Percentiles rank a stretch among this genome's conserved stretches.
These are phyloP conservation scores for Aporrectodea caliginosa DNA, from an alignment of 1,140 invertebrate genomes.

Conservation along the genomic window DNA sequence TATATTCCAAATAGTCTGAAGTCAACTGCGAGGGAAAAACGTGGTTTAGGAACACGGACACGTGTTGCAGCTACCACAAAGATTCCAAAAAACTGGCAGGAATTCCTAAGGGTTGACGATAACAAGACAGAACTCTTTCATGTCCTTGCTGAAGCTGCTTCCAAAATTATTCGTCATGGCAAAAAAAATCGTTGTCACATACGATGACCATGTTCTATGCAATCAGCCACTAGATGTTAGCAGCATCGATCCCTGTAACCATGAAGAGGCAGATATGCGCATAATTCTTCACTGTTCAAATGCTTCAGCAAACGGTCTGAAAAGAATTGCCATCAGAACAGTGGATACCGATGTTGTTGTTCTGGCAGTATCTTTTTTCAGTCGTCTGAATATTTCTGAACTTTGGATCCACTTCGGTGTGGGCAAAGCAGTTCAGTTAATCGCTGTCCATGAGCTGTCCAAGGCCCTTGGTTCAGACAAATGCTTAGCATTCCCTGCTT, in stretches of 20 bases:
- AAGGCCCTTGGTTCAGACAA: constrained; percentile 5
- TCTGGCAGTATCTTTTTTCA: constrained; percentile 30
- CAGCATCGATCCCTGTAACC: constrained; percentile 34
- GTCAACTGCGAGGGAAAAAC: neutral
- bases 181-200: neutral
- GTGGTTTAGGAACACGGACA: neutral
- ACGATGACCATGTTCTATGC: neutral
- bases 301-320: constrained; percentile 33
- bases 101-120: neutral
- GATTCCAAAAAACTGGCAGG: neutral
- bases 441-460: constrained; percentile 23
- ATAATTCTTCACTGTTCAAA: constrained; percentile 38
- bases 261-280: constrained; percentile 42
- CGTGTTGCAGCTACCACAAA: neutral
- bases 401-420: constrained; percentile 35
- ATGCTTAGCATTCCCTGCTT: constrained; percentile 33
- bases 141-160: neutral
- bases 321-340: constrained; percentile 33
- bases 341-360: constrained; percentile 42
- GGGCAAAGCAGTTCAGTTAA: constrained; percentile 24
- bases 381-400: constrained; percentile 10
- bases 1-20: constrained; percentile 13
- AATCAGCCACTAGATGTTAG: neutral
- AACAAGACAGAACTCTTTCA: neutral
- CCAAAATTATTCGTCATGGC: neutral